Evolutionary conservation across 2,888 invertebrate genomes (phyloP), one percentile per base, ranked within the genome.

Genomic region (Drosophila gaucha): DNA sequence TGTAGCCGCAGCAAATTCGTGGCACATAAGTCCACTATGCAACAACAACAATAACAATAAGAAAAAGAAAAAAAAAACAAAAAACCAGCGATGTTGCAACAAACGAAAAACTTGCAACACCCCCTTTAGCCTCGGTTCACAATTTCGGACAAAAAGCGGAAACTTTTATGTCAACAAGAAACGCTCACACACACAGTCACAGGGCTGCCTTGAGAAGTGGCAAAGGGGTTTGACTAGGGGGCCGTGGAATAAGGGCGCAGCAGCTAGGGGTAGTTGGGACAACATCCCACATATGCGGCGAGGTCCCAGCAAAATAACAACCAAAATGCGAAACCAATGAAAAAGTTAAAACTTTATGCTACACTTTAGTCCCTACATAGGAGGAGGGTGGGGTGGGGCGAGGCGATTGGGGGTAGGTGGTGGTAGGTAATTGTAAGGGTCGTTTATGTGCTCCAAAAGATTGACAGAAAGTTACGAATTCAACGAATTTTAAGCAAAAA

Each of bases 1-100:
- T 88, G 86, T 86, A 83, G 84, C 84, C 86, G 73, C 86, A 85
- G 73, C 83, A 84, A 84, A 84, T 82, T 82, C 80, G 82, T 84
- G 77, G 79, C 35, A 79, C 74, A 73, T 68, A 84, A 72, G 74
- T 77, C 67, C 78, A 72, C 64, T 69, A 82, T 71, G 22, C 46
- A 28, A 12, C 41, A 41, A 14, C 26, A 28, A 16, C 16, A 43
- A 10, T 6, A 28, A 6, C 5, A 16, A 10, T 9, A 41, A 28
- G 28, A 31, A 31, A 10, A 30, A 30, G 10, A 65, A 71, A 62
- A 52, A 50, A 10, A 64, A 65, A 67, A 54, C 51, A 10, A 64
- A 65, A 67, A 54, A 49, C 67, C 31, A 51, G 63, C 50, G 51
- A 51, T 28, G 56, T 22, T 51, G 39, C 44, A 56, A 51, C 55